phyloP scores from a whole-genome alignment of 1,140 invertebrate species.

The Heliconius nattereri region DNA sequence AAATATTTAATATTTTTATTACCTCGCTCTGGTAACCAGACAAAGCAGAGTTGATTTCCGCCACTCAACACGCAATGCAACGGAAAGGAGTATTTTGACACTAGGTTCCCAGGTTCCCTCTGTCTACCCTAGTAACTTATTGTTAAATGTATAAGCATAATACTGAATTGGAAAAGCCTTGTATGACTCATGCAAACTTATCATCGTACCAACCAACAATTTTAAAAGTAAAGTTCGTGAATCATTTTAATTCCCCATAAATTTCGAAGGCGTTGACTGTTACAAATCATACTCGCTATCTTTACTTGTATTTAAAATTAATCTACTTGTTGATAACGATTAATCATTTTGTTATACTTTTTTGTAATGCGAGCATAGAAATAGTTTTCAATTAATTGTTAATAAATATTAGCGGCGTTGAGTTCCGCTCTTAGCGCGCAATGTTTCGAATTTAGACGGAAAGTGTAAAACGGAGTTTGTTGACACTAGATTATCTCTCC shows the following conservation, averaged over 20 bases:
- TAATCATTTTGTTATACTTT: slow-evolving; percentile 1
- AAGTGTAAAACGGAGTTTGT: too few relatives aligned
- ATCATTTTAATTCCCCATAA: slow-evolving; percentile 10
- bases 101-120: too few relatives aligned
- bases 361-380: background rate
- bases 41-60: too few relatives aligned
- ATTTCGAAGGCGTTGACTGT: slow-evolving; percentile 19
- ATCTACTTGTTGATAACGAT: background rate
- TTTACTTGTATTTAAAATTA: background rate
- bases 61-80: too few relatives aligned
- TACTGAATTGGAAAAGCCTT: background rate
- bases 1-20: too few relatives aligned
- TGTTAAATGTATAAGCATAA: background rate
- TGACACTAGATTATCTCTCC: too few relatives aligned
- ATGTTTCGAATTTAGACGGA: too few relatives aligned
- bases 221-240: background rate
- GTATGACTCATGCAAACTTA: background rate
- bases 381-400: background rate
- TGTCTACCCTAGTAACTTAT: background rate
- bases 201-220: background rate
- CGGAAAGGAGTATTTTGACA: too few relatives aligned
- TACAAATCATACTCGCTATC: slow-evolving; percentile 1
- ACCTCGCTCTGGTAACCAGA: too few relatives aligned
- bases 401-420: too few relatives aligned
- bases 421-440: too few relatives aligned